Percentiles rank a stretch among this genome's conserved stretches.
Evolutionary conservation across 1,140 invertebrate genomes (phyloP).

Genomic region (Camponotus vicinus): DNA sequence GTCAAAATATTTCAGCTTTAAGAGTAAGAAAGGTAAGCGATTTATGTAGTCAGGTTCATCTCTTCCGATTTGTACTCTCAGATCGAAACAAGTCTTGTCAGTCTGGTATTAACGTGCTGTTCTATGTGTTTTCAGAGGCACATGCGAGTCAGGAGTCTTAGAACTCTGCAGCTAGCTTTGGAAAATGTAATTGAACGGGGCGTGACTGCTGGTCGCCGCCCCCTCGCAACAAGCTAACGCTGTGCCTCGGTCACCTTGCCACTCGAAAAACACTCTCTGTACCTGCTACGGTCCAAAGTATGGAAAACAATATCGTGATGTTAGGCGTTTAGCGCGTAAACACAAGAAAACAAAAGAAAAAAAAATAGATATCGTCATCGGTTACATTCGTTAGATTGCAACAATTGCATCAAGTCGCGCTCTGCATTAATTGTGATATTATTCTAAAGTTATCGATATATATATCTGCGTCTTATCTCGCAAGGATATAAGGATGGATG

Average conservation of each 20-base stretch:
- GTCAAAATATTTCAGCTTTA: slow-evolving; percentile 80
- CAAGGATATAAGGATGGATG: not conserved
- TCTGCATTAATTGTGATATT: slow-evolving; percentile 81
- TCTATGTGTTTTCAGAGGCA: slow-evolving; percentile 87
- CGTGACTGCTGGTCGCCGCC: slow-evolving; percentile 82
- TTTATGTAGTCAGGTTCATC: slow-evolving; percentile 64
- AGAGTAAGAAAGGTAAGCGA: slow-evolving; percentile 65
- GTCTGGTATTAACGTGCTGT: slow-evolving; percentile 86
- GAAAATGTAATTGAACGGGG: slow-evolving; percentile 83
- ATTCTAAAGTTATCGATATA: not conserved
- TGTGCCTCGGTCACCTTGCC: slow-evolving; percentile 85
- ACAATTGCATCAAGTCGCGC: slow-evolving; percentile 77
- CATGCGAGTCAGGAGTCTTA: slow-evolving; percentile 85
- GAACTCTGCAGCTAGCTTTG: slow-evolving; percentile 85
- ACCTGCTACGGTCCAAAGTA: slow-evolving; percentile 86
- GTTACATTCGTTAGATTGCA: slow-evolving; percentile 72
- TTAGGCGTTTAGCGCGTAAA: slow-evolving; percentile 78
- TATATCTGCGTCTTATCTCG: not conserved
- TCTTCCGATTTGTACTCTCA: slow-evolving; percentile 72
- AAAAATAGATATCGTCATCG: slow-evolving; percentile 62
- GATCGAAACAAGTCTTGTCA: slow-evolving; percentile 83
- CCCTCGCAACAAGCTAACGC: slow-evolving; percentile 83
- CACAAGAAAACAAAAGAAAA: not conserved
- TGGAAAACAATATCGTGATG: slow-evolving; percentile 79
- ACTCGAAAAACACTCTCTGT: slow-evolving; percentile 85